These are phyloP conservation scores for Cyanoramphus novaezelandiae DNA, from an alignment of 2,113 vertebrate species.

Conservation along the genomic window DNA sequence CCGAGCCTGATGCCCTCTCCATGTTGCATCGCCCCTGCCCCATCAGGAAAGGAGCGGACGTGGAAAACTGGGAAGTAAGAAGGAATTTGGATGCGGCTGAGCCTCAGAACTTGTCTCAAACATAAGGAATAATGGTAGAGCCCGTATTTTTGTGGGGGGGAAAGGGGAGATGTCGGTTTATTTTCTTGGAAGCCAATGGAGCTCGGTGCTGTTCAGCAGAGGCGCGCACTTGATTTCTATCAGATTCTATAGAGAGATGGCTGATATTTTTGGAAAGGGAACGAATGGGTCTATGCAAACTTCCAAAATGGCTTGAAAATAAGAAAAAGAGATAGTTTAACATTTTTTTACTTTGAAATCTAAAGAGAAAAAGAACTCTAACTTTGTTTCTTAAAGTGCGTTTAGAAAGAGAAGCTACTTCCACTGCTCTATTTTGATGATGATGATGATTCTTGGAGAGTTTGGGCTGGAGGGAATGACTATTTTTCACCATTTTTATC, in stretches of 20 bases:
- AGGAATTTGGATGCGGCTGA: conserved; percentile 14
- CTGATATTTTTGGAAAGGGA: conserved; percentile 81
- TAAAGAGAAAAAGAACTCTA: conserved; percentile 59
- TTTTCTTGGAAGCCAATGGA: conserved; percentile 56
- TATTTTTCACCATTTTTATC: conserved; percentile 58
- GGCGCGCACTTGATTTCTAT: conserved; percentile 55
- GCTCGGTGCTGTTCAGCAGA: conserved; percentile 48
- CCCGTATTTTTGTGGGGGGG: conserved; percentile 62
- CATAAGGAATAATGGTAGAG: background rate
- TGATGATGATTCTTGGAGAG: conserved; percentile 54
- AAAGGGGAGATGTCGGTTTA: conserved; percentile 58
- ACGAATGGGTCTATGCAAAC: conserved; percentile 81
- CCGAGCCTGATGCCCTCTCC: background rate
- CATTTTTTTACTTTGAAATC: conserved; percentile 75
- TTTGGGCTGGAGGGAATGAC: conserved; percentile 52
- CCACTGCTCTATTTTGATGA: conserved; percentile 66
- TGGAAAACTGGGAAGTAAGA: background rate
- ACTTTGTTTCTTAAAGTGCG: conserved; percentile 53
- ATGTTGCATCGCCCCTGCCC: background rate
- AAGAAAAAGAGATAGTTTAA: conserved; percentile 72
- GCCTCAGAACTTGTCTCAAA: conserved; percentile 1
- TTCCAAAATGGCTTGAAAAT: conserved; percentile 68
- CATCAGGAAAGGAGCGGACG: fast-evolving
- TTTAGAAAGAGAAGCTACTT: conserved; percentile 66
- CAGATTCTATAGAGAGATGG: conserved; percentile 75